phyloP scores from a whole-genome alignment of 2,113 vertebrate genomes.

The Pterophyllum scalare region DNA sequence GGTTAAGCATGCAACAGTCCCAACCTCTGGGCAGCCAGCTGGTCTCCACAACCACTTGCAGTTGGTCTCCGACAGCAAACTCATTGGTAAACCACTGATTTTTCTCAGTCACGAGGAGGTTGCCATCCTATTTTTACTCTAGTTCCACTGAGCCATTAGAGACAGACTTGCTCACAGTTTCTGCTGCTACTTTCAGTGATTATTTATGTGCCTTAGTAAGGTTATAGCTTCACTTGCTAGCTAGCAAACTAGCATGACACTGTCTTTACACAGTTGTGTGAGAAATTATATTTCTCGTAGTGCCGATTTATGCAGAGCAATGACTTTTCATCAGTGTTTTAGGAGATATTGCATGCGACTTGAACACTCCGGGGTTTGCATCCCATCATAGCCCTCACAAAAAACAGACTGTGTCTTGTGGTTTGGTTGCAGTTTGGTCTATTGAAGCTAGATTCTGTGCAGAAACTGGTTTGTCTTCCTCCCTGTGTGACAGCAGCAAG shows the following conservation, averaged over 20 bases:
- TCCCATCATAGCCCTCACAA: background rate
- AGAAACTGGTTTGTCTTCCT: constrained; percentile 24
- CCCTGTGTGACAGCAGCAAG: background rate
- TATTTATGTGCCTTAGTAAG: too few relatives aligned
- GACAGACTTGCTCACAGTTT: background rate
- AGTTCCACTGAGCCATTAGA: background rate
- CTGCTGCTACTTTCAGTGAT: too few relatives aligned
- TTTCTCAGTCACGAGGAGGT: background rate
- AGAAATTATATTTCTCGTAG: background rate
- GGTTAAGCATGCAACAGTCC: too few relatives aligned
- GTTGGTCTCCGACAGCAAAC: too few relatives aligned
- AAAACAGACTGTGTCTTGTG: background rate
- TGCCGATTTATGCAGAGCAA: background rate
- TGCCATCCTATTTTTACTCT: background rate
- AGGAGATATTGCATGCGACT: background rate
- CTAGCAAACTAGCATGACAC: too few relatives aligned
- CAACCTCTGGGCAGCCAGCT: too few relatives aligned
- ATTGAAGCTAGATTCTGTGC: constrained; percentile 13
- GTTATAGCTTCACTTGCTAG: too few relatives aligned
- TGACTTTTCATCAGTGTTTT: background rate
- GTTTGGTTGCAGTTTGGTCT: constrained; percentile 4
- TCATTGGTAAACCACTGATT: background rate
- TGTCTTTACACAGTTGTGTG: background rate
- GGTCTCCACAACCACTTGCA: too few relatives aligned
- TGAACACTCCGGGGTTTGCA: background rate